Conservation (phyloP, 2,888 invertebrate species). For the Lasioglossum oenotherae region DNA sequence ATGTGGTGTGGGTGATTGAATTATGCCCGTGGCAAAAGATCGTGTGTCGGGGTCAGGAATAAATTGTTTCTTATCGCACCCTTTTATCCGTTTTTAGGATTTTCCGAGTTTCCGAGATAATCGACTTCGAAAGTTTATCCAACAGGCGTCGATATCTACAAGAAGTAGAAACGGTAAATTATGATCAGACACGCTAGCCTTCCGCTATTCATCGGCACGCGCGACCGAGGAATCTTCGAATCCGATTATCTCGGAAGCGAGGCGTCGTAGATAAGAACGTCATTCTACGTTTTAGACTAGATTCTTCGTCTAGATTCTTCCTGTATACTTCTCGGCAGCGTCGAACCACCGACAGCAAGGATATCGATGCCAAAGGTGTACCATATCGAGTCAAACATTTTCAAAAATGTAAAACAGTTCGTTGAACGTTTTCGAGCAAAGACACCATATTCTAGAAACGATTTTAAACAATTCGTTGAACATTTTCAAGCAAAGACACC, state of each 20-base stretch:
- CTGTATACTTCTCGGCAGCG: neutral
- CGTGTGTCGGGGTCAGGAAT: neutral
- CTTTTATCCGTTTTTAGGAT: neutral
- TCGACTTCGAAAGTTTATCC: neutral
- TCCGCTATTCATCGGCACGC: neutral
- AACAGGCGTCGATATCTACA: neutral
- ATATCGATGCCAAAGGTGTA: neutral
- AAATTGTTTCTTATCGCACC: neutral
- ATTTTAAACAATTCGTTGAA: too few relatives aligned
- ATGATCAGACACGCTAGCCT: neutral
- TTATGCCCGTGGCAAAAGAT: neutral
- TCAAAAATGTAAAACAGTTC: too few relatives aligned
- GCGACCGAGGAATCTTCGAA: neutral
- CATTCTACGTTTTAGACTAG: neutral
- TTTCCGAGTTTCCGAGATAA: neutral
- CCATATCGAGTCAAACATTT: too few relatives aligned
- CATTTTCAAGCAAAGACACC: too few relatives aligned
- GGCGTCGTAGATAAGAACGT: neutral
- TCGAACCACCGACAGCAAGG: neutral
- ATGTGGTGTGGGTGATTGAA: neutral
- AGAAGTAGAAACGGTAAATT: neutral
- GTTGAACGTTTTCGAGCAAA: too few relatives aligned
- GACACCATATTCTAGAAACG: too few relatives aligned
- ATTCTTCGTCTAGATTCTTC: neutral
- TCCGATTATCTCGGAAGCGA: neutral